A percentile compares a stretch with the other conserved stretches of the same genome.
Conservation (phyloP, 2,113 vertebrate genomes). For the Aramus guarauna region DNA sequence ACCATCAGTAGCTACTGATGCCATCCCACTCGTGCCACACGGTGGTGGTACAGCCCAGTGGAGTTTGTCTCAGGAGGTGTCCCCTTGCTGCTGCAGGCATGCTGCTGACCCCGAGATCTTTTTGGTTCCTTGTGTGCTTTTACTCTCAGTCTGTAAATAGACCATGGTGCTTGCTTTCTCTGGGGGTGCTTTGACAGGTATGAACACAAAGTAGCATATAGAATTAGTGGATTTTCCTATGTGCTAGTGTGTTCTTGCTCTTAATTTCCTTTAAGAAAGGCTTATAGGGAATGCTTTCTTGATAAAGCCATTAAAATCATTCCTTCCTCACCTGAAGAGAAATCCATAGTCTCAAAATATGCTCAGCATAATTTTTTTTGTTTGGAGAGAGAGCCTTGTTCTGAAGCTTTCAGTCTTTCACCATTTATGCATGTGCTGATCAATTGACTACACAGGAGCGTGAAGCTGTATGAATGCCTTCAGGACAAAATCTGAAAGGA, state of each 20-base stretch:
- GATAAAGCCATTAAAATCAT: not conserved
- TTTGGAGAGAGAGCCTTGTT: not conserved
- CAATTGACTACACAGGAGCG: not conserved
- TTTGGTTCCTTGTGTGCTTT: not conserved
- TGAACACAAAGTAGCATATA: accelerated
- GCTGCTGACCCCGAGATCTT: not conserved
- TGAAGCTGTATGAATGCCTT: not conserved
- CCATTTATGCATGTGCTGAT: not conserved
- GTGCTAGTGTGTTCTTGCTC: not conserved
- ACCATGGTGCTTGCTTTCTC: not conserved
- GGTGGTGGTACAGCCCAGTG: not conserved
- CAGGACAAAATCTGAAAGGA: not conserved
- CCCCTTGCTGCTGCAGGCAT: not conserved
- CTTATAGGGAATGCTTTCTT: not conserved
- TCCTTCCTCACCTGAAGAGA: not conserved
- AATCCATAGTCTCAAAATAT: not conserved
- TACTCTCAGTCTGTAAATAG: not conserved
- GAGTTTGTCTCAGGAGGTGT: not conserved
- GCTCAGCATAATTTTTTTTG: accelerated
- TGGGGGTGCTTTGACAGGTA: not conserved
- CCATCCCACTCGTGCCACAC: accelerated
- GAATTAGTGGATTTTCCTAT: not conserved
- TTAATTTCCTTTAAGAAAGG: not conserved
- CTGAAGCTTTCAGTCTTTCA: not conserved
- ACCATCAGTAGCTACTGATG: not conserved